Percentiles rank a stretch among this genome's conserved stretches.
Conservation (phyloP, 1,140 invertebrate genomes). For the Rhopalosiphum maidis region DNA sequence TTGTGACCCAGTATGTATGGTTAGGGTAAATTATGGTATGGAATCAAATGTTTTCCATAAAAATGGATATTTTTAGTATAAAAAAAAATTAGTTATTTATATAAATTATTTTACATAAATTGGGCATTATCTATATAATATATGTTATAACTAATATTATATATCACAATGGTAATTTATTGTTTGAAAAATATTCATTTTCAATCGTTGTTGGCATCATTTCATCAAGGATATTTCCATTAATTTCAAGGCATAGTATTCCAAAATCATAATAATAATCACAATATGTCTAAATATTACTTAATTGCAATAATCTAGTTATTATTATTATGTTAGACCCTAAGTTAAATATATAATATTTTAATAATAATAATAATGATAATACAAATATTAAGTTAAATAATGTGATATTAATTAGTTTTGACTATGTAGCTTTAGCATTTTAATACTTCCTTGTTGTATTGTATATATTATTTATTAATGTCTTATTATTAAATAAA, state of each 20-base stretch:
- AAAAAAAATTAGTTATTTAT: background rate
- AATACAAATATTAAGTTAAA: conserved; percentile 11
- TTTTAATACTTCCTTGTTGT: conserved; percentile 52
- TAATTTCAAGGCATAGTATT: background rate
- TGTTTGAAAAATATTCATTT: background rate
- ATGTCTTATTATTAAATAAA: conserved; percentile 31
- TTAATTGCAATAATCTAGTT: conserved; percentile 36
- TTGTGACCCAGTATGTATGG: background rate
- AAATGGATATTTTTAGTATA: conserved; percentile 6
- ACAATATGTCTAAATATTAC: conserved; percentile 20
- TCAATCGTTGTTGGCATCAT: background rate
- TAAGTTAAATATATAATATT: conserved; percentile 9
- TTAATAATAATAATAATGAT: background rate
- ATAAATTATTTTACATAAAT: background rate
- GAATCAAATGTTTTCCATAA: background rate
- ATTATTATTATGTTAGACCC: background rate
- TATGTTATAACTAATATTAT: background rate
- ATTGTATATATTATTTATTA: conserved; percentile 37
- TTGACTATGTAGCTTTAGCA: conserved; percentile 13
- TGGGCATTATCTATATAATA: background rate
- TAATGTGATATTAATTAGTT: conserved; percentile 57
- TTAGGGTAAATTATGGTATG: background rate
- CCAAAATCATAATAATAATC: conserved; percentile 21
- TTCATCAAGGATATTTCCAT: background rate
- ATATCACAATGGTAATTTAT: background rate